Evolutionary conservation across 2,888 invertebrate species (phyloP).

Genomic region (Polydrusus cervinus): DNA sequence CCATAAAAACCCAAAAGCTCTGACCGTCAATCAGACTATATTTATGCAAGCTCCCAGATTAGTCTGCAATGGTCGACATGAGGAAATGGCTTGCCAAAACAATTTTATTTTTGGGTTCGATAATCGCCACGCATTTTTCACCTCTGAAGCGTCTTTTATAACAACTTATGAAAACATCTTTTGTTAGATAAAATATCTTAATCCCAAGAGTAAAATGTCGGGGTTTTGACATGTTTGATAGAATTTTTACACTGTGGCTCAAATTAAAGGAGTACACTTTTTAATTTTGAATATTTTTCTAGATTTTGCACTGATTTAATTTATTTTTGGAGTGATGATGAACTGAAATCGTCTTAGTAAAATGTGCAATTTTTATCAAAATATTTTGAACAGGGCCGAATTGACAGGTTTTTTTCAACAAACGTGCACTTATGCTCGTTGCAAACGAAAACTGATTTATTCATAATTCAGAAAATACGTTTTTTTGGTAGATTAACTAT

Average conservation of each 20-base stretch:
- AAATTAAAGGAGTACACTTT: too few species aligned
- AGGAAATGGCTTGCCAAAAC: slow-evolving; percentile 48
- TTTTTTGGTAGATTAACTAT: too few species aligned
- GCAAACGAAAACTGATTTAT: too few species aligned
- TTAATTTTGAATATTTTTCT: too few species aligned
- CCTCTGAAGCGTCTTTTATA: slow-evolving; percentile 39
- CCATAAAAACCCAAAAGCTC: neutral
- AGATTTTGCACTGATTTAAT: too few species aligned
- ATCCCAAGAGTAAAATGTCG: slow-evolving; percentile 43
- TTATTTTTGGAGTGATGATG: too few species aligned
- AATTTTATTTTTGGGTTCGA: slow-evolving; percentile 44
- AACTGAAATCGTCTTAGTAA: too few species aligned
- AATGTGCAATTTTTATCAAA: too few species aligned
- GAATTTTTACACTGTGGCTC: slow-evolving; percentile 28
- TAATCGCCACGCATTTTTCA: slow-evolving; percentile 51
- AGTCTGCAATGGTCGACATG: slow-evolving; percentile 20
- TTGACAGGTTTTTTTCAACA: too few species aligned
- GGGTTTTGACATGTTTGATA: slow-evolving; percentile 39
- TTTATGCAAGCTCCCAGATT: slow-evolving; percentile 24
- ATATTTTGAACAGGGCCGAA: too few species aligned
- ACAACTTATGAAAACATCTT: slow-evolving; percentile 43
- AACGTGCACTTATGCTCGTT: too few species aligned
- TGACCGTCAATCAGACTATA: slow-evolving; percentile 17
- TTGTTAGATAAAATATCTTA: slow-evolving; percentile 41
- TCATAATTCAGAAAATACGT: too few species aligned